A percentile compares a stretch with the other conserved stretches of the same genome.
phyloP scores from a whole-genome alignment of 2,797 vertebrate genomes.

The Muscicapa comitata region DNA sequence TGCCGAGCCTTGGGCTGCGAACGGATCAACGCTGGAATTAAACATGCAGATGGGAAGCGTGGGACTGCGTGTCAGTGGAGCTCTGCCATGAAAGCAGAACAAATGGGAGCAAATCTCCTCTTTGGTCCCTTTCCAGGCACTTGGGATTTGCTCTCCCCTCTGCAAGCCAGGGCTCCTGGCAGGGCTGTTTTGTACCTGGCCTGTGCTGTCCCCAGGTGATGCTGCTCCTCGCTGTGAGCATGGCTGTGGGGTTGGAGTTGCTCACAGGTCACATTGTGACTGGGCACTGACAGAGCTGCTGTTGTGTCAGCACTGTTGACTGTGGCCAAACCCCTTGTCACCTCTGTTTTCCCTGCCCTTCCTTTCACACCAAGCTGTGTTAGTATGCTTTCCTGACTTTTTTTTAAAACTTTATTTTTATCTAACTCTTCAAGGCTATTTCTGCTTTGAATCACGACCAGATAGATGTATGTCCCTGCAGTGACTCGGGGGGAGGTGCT shows the following conservation, averaged over 20 bases:
- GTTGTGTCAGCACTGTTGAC: background rate
- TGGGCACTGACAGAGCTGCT: accelerated
- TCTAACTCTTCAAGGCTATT: background rate
- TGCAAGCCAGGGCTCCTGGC: background rate
- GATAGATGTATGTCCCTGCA: background rate
- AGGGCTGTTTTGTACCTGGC: background rate
- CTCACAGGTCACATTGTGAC: accelerated
- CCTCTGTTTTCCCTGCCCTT: background rate
- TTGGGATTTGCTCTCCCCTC: background rate
- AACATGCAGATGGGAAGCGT: background rate
- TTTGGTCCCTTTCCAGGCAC: background rate
- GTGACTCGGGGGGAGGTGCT: constrained; percentile 19
- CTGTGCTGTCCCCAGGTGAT: background rate
- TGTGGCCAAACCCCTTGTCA: accelerated
- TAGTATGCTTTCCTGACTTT: background rate
- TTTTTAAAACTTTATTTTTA: background rate
- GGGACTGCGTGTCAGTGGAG: background rate
- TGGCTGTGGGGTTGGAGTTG: background rate
- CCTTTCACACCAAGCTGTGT: background rate
- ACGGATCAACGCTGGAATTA: background rate
- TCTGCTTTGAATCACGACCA: background rate
- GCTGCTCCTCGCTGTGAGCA: background rate
- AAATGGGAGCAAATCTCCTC: background rate
- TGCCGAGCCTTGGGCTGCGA: background rate
- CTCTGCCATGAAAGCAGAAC: background rate